Evolutionary conservation across 2,888 invertebrate species (phyloP).

Genomic region (Apodemia mormo): DNA sequence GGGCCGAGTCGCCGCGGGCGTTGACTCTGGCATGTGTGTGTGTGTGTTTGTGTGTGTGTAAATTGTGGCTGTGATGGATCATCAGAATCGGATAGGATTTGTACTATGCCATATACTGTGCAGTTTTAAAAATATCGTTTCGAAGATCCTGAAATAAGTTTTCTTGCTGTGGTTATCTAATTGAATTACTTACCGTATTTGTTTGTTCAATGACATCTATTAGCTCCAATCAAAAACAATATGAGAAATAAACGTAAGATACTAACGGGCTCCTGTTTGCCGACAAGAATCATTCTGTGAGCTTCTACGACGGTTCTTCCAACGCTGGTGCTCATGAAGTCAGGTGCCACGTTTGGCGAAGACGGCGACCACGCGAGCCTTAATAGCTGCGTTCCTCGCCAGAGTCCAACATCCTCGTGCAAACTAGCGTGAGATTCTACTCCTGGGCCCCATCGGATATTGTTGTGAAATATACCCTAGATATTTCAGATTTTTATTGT

Average conservation of each 20-base stretch:
- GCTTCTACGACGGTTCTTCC: conserved; percentile 46
- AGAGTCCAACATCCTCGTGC: conserved; percentile 79
- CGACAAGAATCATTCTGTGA: conserved; percentile 47
- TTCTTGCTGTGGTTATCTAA: no score
- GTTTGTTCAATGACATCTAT: no score
- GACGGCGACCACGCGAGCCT: conserved; percentile 65
- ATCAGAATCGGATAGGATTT: no score
- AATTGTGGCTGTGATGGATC: no score
- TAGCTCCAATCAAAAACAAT: no score
- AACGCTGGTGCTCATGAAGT: conserved; percentile 42
- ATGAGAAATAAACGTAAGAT: neutral
- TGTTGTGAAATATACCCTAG: conserved; percentile 75
- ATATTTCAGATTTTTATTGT: neutral
- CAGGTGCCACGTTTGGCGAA: conserved; percentile 49
- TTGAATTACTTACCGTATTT: no score
- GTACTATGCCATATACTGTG: no score
- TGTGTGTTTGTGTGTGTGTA: no score
- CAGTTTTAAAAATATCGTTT: no score
- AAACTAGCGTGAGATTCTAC: conserved; percentile 64
- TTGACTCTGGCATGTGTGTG: no score
- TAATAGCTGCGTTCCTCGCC: conserved; percentile 71
- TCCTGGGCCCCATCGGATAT: conserved; percentile 82
- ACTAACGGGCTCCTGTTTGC: conserved; percentile 35
- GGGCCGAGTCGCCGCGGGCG: no score
- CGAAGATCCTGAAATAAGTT: no score